Base-by-base conservation (phyloP, 1,140 invertebrate genomes). In the Galleria mellonella region DNA sequence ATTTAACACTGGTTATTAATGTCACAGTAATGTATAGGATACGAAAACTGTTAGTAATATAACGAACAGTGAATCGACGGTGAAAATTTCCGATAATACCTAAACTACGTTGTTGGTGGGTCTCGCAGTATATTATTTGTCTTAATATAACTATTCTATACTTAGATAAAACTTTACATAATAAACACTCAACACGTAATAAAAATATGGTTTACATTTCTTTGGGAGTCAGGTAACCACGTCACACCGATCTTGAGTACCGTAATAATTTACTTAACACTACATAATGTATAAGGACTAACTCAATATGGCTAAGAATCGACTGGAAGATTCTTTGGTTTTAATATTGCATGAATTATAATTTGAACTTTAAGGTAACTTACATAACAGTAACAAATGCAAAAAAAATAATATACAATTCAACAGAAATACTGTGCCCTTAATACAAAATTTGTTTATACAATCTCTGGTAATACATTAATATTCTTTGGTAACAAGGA, bases 381-480 rank as follows among this genome's bases (percentile, higher is more conserved):
- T 83, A 83, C 50, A 64, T 73, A 79, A 79, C 58, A 77, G 53
- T 79, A 83, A 84, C 81, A 84, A 84, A 84, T 84, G 81, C 81
- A 84, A 69, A 70, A 63, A 74, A 66, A 61, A 66, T 70, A 64
- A 58, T 56, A 63, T 74, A 69, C 57, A 55, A 46, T 68, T 71
- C 51, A 76, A 78, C 66, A 81, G 62, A 64, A 81, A 83, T 82
- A 82, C 77, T 75, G 71, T 61, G 63, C 61, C 51, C 69, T 69
- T 71, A 76, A 81, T 78, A 83, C 71, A 69, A 62, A 52, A 48
- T 55, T 59, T 2, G 17, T 23, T 3, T 68, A 37, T 12, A 40
- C 49, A 51, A 53, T 55, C 57, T 59, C 55, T 53, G 62, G 53
- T 17, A 37, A n/a, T 37, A 17, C 51, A 60, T 49, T 17, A 37